Base-by-base conservation (phyloP, 2,888 invertebrate species). In the Cataglyphis cursor region DNA sequence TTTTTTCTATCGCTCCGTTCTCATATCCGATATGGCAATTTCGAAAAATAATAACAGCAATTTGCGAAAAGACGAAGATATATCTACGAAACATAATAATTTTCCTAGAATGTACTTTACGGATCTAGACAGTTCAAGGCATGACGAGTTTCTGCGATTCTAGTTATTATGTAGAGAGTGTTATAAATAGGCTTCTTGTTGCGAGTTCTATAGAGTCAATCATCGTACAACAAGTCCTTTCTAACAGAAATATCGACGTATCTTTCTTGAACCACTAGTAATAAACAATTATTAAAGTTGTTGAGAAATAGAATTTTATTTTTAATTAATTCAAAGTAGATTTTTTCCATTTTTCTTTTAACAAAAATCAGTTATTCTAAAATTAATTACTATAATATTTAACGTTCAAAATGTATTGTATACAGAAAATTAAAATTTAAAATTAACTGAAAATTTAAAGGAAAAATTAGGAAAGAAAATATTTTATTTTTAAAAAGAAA, bases 1-100 rank as follows among this genome's bases (percentile, higher is more conserved):
- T 31, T 78, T 78, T 78, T 59, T 18, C 35, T 35, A 24, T 21
- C 31, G 31, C 72, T 24, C 35, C 78, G 59, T 70, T 54, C 41
- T 66, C 28, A 18, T 28, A 28, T 18, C 10, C 57, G 21, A 57
- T n/a, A 15, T n/a, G 4, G n/a, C 41, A 31, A 57, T 31, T 59
- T 73, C 9, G 44, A 24, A 35, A 72, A 72, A 44, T 48, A 72
- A 80, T 80, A 59, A 70, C 12, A 80, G n/a, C 18, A 35, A 70
- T 80, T 9, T 18, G 57, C n/a, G 48, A n/a, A 18, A 41, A 38
- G n/a, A 38, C 44, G 18, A 31, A 57, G 10, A 57, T 38, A n/a
- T 24, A 35, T 12, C 12, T 44, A 59, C 44, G 78, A 12, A 73
- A 24, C 41, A 59, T 31, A 12, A 10, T 15, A 59, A 59, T 9